Percentiles rank a stretch among this genome's conserved stretches.
phyloP scores from a whole-genome alignment of 2,888 invertebrate species.

The Anthrax anthrax region DNA sequence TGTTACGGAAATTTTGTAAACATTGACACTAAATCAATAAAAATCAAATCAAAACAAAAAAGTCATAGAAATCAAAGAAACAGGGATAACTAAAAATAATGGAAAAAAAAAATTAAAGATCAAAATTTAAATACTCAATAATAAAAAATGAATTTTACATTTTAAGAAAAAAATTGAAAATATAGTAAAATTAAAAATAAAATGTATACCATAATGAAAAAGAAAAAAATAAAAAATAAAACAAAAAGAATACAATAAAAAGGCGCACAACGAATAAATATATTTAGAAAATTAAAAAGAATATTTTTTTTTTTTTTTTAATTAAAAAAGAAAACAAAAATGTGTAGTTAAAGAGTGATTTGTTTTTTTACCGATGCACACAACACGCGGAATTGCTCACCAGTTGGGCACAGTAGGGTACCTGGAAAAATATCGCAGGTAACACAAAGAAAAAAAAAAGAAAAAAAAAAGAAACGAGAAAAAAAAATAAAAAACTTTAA shows the following conservation, averaged over 20 bases:
- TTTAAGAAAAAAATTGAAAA: not conserved
- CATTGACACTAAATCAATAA: too few species aligned
- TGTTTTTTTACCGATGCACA: slow-evolving; percentile 85
- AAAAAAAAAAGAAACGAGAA: too few species aligned
- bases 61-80: too few species aligned
- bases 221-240: too few species aligned
- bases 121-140: not conserved
- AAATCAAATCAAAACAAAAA: too few species aligned
- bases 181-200: not conserved
- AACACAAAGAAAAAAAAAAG: not conserved
- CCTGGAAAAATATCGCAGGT: slow-evolving; percentile 41
- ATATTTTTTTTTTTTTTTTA: too few species aligned
- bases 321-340: slow-evolving; percentile 9
- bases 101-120: not conserved
- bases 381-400: slow-evolving; percentile 91
- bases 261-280: not conserved
- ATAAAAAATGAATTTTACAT: not conserved
- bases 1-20: too few species aligned
- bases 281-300: too few species aligned
- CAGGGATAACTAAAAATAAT: slow-evolving; percentile 1
- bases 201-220: too few species aligned
- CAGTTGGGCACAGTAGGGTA: slow-evolving; percentile 87
- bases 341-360: slow-evolving; percentile 44
- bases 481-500: too few species aligned
- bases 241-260: too few species aligned